Percentiles rank a stretch among this genome's conserved stretches.
phyloP scores from a whole-genome alignment of 1,140 invertebrate species.

The Drosophila ficusphila region DNA sequence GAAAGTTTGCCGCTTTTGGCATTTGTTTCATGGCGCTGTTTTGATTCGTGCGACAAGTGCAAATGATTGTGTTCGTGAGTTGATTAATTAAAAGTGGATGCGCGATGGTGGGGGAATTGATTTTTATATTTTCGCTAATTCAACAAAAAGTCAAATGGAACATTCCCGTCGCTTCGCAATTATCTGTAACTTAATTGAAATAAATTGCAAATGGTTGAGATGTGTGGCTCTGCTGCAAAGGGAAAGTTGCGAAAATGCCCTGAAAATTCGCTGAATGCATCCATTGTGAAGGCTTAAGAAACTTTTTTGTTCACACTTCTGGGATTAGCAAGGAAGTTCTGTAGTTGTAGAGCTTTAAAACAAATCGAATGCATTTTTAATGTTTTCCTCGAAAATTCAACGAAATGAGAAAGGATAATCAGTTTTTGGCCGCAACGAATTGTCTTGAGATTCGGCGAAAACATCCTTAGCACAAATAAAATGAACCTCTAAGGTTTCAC shows the following conservation, averaged over 20 bases:
- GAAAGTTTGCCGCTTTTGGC: slow-evolving; percentile 51
- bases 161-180: too few species aligned
- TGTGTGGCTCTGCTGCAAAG: too few species aligned
- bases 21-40: slow-evolving; percentile 25
- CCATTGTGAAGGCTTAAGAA: too few species aligned
- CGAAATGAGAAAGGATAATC: not conserved
- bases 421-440: not conserved
- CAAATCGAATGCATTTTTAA: not conserved
- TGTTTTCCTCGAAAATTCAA: not conserved
- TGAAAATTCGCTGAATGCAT: too few species aligned
- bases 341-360: too few species aligned
- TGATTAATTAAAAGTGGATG: slow-evolving; percentile 25
- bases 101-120: not conserved
- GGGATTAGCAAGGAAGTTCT: too few species aligned
- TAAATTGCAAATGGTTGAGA: too few species aligned
- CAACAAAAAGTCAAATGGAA: not conserved
- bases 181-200: too few species aligned
- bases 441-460: not conserved
- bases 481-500: slow-evolving; percentile 48
- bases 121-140: not conserved
- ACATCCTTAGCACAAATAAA: slow-evolving; percentile 9
- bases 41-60: slow-evolving; percentile 34
- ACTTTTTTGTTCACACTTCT: too few species aligned
- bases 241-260: too few species aligned
- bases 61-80: slow-evolving; percentile 36